Evolutionary conservation across 1,140 invertebrate species (phyloP).

Genomic region (Ephestia elutella): DNA sequence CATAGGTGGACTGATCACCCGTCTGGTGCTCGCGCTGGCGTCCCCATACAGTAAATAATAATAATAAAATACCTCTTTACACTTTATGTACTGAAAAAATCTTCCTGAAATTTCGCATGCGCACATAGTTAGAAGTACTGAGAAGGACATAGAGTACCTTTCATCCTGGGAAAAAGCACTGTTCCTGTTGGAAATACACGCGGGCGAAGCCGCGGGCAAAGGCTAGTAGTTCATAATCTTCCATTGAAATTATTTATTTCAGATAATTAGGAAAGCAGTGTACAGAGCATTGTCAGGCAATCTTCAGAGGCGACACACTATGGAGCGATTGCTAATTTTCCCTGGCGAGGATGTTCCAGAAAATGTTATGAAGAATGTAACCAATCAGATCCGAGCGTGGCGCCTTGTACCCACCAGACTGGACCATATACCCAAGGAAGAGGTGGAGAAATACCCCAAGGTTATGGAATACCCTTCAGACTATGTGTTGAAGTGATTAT

Average conservation of each 20-base stretch:
- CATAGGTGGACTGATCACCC: too few species aligned
- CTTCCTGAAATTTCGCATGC: too few species aligned
- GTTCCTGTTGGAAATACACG: too few species aligned
- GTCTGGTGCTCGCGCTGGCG: too few species aligned
- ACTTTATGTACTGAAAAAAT: too few species aligned
- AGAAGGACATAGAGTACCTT: too few species aligned
- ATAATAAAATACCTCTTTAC: too few species aligned
- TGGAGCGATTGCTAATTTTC: constrained; percentile 91
- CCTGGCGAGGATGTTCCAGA: constrained; percentile 86
- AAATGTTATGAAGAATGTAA: constrained; percentile 88
- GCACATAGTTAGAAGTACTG: too few species aligned
- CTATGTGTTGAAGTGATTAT: constrained; percentile 80
- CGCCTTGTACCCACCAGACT: constrained; percentile 84
- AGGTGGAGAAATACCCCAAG: constrained; percentile 87
- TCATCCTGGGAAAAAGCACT: too few species aligned
- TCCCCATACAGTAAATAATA: too few species aligned
- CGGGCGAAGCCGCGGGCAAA: too few species aligned
- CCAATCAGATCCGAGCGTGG: constrained; percentile 88
- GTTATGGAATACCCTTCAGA: constrained; percentile 89
- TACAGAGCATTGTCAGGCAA: constrained; percentile 85
- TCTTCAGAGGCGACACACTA: constrained; percentile 83
- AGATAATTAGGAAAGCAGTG: constrained; percentile 91
- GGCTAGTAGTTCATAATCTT: too few species aligned
- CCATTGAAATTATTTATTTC: constrained; percentile 22
- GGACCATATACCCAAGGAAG: constrained; percentile 87